Base-by-base conservation (phyloP, 2,113 vertebrate genomes). In the Leucopsar rothschildi region DNA sequence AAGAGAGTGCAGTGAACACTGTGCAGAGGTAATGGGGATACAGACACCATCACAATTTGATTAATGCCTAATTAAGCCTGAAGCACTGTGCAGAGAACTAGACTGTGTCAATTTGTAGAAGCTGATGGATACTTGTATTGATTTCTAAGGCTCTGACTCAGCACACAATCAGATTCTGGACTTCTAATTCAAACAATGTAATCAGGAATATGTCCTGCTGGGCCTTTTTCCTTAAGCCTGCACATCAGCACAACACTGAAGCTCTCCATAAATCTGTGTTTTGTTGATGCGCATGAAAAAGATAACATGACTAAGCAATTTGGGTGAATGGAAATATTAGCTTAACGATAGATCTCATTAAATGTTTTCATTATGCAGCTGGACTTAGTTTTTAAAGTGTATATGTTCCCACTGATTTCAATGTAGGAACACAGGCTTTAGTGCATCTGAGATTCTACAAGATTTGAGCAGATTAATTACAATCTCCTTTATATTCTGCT, bases 141-240 rank as follows among this genome's bases (percentile, higher is more conserved):
- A 92, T 86, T 95, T 88, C 71, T 63, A 35, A 80, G 71, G 13
- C 37, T 85, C 84, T 90, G 92, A 96, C 40, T 94, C 90, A 86
- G 71, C 66, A 93, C 59, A 40, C 42, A 69, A 39, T 37, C 37
- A 63, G 55, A 75, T 87, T 20, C 35, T 60, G 24, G 33, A 77
- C 27, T 94, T 92, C 86, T 81, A 92, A 82, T 59, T 81, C 29
- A 33, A 70, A 45, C 8, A 3, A 5, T 16, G 9, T 66, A 55
- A 52, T 80, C 39, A 25, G 77, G 50, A 55, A 27, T 29, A 47
- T 7, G 11, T 37, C 56, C 50, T 66, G 23, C 44, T 13, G 4
- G 24, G 17, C 10, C 9, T 63, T 71, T 81, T 95, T 73, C 45
- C n/a, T 92, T 75, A 55, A 29, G 47, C 25, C 60, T 40, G 25